Percentiles rank a stretch among this genome's conserved stretches.
Evolutionary conservation across 1,140 invertebrate species (phyloP).

Genomic region (Cotesia chilonis): DNA sequence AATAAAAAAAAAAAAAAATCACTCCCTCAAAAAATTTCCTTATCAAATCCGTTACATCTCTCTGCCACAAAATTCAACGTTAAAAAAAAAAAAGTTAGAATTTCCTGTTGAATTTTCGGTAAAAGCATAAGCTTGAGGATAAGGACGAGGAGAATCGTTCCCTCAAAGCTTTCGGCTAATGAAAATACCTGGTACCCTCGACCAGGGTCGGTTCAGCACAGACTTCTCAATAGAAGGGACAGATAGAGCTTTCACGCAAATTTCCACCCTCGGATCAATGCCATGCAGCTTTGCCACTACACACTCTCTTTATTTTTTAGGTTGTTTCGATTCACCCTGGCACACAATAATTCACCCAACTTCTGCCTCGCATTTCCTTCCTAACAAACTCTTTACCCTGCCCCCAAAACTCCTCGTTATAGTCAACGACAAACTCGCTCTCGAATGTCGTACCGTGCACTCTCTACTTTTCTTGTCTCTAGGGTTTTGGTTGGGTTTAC

Average conservation of each 20-base stretch:
- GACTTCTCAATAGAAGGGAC: no score
- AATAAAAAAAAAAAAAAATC: no score
- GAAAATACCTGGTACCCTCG: slow-evolving; percentile 15
- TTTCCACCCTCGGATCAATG: slow-evolving; percentile 29
- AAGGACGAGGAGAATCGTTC: slow-evolving; percentile 2
- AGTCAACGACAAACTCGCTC: slow-evolving; percentile 12
- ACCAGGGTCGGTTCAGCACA: not conserved
- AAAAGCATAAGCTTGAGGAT: not conserved
- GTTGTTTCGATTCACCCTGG: no score
- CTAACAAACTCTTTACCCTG: slow-evolving; percentile 24
- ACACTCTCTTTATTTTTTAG: not conserved
- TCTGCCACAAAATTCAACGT: no score
- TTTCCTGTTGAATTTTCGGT: not conserved
- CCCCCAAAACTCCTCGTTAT: not conserved
- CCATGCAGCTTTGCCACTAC: slow-evolving; percentile 7
- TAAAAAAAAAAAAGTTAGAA: not conserved
- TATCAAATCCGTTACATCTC: no score
- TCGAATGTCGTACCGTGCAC: no score
- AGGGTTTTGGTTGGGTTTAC: no score
- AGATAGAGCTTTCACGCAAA: slow-evolving; percentile 14
- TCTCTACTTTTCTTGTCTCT: no score
- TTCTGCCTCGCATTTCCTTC: slow-evolving; percentile 21
- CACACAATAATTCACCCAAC: slow-evolving; percentile 34
- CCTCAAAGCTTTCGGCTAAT: slow-evolving; percentile 8
- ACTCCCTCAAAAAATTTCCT: no score